Evolutionary conservation across 2,888 invertebrate species (phyloP), one percentile per base, ranked within the genome.

Genomic region (Lasiommata megera): DNA sequence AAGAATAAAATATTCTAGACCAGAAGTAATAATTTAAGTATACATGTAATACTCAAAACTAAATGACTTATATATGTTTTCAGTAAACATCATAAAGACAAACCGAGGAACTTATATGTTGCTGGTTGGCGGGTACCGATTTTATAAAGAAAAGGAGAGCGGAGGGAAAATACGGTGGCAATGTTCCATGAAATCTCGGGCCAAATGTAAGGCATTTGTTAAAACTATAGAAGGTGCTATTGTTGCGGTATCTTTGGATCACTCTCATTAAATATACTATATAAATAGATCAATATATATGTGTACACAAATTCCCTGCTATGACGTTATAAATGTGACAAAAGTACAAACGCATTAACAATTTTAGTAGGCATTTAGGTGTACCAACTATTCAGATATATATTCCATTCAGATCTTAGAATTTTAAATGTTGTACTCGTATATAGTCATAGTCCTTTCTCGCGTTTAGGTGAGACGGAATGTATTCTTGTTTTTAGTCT

Each of bases 71-170:
- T n/a, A n/a, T n/a, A n/a, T n/a, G n/a, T 56, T 79, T 79, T 44
- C 67, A 81, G 81, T 78, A 47, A 60, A 60, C 53, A 68, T 71
- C 51, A 65, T 78, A 44, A 66, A 63, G 36, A 79, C 80, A 0
- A 62, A 62, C 1, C 71, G 78, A 50, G 82, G 82, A 6, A 81
- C 77, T 6, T 71, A 71, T 46, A 79, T 80, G 78, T 60, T 82
- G 60, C 56, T 68, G 34, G 74, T 76, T 0, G 69, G 72, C 3
- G 80, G 80, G 0, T 70, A 71, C 54, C 68, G 77, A 12, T 84
- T 82, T 64, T 75, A 80, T 11, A 77, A 73, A 61, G 74, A 78
- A 6, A 76, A 76, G 40, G 57, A 58, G 7, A 51, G 47, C 1
- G 66, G 63, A 6, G 31, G 51, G 3, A 76, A 71, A 52, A 77